A percentile compares a stretch with the other conserved stretches of the same genome.
Evolutionary conservation across 1,140 invertebrate species (phyloP).

Genomic region (Harlomillsia oculata): DNA sequence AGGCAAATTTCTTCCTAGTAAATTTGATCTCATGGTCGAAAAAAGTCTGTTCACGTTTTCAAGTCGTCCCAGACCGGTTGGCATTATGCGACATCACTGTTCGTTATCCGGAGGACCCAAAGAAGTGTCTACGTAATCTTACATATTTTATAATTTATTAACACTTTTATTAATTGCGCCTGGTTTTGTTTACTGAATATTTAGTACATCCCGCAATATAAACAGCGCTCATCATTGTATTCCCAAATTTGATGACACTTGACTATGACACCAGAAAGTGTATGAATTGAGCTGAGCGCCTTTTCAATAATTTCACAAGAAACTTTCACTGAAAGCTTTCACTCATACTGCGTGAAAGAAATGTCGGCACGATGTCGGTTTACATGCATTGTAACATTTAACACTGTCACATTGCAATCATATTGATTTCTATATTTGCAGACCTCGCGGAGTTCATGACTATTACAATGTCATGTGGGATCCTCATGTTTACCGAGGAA

Average conservation of each 20-base stretch:
- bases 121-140: neutral
- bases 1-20: constrained; percentile 31
- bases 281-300: no score
- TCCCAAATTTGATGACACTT: no score
- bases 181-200: no score
- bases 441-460: constrained; percentile 27
- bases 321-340: no score
- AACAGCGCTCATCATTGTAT: no score
- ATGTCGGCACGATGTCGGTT: no score
- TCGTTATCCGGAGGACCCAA: constrained; percentile 1
- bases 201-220: no score
- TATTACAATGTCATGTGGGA: constrained; percentile 35
- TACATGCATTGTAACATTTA: neutral
- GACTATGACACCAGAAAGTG: no score
- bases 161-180: neutral
- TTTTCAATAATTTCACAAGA: no score
- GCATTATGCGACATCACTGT: constrained; percentile 17
- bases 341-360: no score
- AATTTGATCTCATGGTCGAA: constrained; percentile 35
- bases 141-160: neutral
- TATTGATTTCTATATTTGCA: constrained; percentile 4
- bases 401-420: neutral
- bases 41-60: constrained; percentile 32
- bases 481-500: constrained; percentile 29
- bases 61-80: constrained; percentile 28